Conservation (phyloP, 1,140 invertebrate species). For the Gonatopus flavifemur region DNA sequence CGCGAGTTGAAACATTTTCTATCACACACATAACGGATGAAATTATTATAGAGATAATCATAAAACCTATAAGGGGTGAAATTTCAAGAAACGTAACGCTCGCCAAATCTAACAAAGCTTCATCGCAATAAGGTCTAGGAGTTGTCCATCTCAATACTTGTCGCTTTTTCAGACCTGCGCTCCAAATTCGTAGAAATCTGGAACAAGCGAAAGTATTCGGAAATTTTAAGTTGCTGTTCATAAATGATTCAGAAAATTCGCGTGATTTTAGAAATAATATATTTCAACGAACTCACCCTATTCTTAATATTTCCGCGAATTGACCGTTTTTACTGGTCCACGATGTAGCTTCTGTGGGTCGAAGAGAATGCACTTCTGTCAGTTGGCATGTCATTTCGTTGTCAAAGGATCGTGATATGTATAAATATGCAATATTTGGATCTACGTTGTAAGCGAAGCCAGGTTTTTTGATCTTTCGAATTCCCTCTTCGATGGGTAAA, state of each 20-base stretch:
- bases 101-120: conserved; percentile 2
- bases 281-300: conserved; percentile 31
- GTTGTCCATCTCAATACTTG: conserved; percentile 9
- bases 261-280: too few species aligned
- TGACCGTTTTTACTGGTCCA: conserved; percentile 31
- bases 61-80: conserved; percentile 20
- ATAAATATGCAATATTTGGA: conserved; percentile 34
- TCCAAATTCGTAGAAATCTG: conserved; percentile 16
- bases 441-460: conserved; percentile 35
- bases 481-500: conserved; percentile 29
- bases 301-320: conserved; percentile 31
- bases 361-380: conserved; percentile 36
- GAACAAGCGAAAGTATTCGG: too few species aligned
- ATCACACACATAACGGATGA: too few species aligned
- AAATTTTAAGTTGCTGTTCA: too few species aligned
- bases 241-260: too few species aligned
- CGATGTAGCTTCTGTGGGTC: conserved; percentile 28
- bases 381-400: conserved; percentile 29
- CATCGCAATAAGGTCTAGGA: conserved; percentile 23
- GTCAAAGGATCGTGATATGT: conserved; percentile 28
- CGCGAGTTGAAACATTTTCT: too few species aligned
- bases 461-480: conserved; percentile 27
- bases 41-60: conserved; percentile 17
- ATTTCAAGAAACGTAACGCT: conserved; percentile 26
- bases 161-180: conserved; percentile 19